Evolutionary conservation across 2,888 invertebrate species (phyloP).

Genomic region (Drosophila kuntzei): DNA sequence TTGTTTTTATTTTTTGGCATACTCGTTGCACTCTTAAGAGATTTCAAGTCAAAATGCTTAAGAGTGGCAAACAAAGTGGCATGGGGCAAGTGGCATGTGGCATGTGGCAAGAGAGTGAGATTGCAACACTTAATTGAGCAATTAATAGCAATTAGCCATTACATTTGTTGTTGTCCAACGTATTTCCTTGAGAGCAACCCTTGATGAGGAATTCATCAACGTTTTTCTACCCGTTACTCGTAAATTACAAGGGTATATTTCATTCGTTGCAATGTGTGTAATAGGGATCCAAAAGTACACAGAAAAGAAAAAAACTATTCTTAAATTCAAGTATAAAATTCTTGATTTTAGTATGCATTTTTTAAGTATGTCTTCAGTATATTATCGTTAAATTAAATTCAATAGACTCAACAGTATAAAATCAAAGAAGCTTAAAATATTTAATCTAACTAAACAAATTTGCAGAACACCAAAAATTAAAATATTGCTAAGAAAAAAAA

Average conservation of each 20-base stretch:
- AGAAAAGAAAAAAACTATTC: no score
- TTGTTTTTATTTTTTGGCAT: slow-evolving; percentile 29
- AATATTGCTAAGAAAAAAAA: no score
- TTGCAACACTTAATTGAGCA: slow-evolving; percentile 59
- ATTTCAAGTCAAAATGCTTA: slow-evolving; percentile 13
- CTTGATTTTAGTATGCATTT: no score
- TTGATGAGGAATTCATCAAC: slow-evolving; percentile 20
- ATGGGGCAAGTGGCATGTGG: not conserved
- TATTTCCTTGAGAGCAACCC: slow-evolving; percentile 11
- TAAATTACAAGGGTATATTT: not conserved
- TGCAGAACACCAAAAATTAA: no score
- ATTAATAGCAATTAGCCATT: slow-evolving; percentile 70
- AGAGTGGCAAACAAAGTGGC: slow-evolving; percentile 4
- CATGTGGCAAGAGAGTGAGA: not conserved
- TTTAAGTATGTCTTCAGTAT: no score
- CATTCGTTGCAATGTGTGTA: not conserved
- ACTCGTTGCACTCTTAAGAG: slow-evolving; percentile 20
- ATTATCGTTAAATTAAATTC: no score
- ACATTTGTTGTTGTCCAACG: slow-evolving; percentile 35
- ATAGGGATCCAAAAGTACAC: no score
- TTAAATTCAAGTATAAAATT: no score
- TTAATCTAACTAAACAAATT: no score
- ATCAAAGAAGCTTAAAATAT: no score
- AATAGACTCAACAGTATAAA: no score
- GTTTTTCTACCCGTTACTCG: not conserved